Conservation (phyloP, 35 echinoderm and acorn worm species). For the Stichopus chloronotus region DNA sequence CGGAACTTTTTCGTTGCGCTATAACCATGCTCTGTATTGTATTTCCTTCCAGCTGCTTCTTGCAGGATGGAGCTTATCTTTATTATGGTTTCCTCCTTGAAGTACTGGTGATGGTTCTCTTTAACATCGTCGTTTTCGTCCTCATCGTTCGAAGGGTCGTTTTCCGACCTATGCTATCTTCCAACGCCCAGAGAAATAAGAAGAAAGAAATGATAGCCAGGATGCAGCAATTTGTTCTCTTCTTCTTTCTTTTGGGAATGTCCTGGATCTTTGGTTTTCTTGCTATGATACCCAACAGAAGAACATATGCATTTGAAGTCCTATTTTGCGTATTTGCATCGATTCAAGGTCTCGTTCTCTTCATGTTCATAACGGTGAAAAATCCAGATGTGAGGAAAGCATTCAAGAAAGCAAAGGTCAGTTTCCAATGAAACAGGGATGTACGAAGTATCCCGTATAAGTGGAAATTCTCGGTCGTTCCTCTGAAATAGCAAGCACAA, state of each 20-base stretch:
- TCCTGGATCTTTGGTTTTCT: neutral
- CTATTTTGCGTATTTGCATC: neutral
- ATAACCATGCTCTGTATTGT: too few relatives aligned
- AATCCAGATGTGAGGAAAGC: neutral
- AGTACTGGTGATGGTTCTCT: neutral
- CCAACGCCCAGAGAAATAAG: neutral
- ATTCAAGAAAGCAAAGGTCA: neutral
- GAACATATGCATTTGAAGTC: too few relatives aligned
- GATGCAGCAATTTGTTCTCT: slow-evolving; percentile 9
- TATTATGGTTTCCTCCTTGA: neutral
- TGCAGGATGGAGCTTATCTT: neutral
- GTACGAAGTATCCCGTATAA: too few relatives aligned
- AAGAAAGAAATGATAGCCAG: neutral
- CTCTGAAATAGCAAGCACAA: too few relatives aligned
- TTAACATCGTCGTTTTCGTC: neutral
- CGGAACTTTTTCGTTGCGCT: too few relatives aligned
- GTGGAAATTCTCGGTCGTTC: too few relatives aligned
- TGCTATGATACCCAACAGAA: neutral
- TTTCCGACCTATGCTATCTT: neutral
- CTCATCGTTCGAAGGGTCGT: slow-evolving; percentile 3
- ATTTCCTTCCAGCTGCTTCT: neutral
- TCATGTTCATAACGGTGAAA: neutral
- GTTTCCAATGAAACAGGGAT: too few relatives aligned
- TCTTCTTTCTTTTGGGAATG: neutral
- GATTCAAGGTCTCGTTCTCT: neutral